Percentiles rank a stretch among this genome's conserved stretches.
phyloP scores from a whole-genome alignment of 1,140 invertebrate genomes.

The Drosophila quadrilineata region DNA sequence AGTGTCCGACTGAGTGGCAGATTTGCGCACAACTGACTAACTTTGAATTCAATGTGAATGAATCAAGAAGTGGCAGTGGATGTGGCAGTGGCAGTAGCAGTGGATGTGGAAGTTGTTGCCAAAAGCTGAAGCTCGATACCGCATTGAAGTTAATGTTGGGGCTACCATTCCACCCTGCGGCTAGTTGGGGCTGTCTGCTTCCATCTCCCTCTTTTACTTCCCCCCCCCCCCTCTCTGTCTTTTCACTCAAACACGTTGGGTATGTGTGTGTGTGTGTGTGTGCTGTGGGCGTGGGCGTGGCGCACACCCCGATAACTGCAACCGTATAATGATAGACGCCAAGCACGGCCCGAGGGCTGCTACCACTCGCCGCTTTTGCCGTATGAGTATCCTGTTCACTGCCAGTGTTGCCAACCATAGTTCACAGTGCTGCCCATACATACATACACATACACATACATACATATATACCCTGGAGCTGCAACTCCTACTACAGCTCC shows the following conservation, averaged over 20 bases:
- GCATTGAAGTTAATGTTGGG: background rate
- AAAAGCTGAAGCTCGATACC: too few relatives aligned
- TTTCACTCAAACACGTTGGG: too few relatives aligned
- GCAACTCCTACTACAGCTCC: background rate
- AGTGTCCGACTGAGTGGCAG: constrained; percentile 41
- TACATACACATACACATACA: too few relatives aligned
- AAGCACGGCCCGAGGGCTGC: constrained; percentile 53
- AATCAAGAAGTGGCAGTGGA: background rate
- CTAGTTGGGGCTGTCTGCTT: constrained; percentile 21
- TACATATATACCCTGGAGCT: too few relatives aligned
- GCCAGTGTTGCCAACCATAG: background rate
- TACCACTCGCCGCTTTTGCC: background rate
- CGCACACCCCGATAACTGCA: constrained; percentile 70
- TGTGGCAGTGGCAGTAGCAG: constrained; percentile 4
- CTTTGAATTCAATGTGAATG: constrained; percentile 45
- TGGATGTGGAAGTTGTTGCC: background rate
- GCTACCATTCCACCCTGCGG: constrained; percentile 19
- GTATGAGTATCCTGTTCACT: background rate
- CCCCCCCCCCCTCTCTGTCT: too few relatives aligned
- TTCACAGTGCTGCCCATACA: constrained; percentile 1
- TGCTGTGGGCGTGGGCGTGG: constrained; percentile 19
- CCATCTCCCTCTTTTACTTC: too few relatives aligned
- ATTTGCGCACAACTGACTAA: constrained; percentile 48
- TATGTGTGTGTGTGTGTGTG: constrained; percentile 11
- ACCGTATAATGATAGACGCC: constrained; percentile 77